phyloP scores from a whole-genome alignment of 1,140 invertebrate species.

The Drosophila ambigua region DNA sequence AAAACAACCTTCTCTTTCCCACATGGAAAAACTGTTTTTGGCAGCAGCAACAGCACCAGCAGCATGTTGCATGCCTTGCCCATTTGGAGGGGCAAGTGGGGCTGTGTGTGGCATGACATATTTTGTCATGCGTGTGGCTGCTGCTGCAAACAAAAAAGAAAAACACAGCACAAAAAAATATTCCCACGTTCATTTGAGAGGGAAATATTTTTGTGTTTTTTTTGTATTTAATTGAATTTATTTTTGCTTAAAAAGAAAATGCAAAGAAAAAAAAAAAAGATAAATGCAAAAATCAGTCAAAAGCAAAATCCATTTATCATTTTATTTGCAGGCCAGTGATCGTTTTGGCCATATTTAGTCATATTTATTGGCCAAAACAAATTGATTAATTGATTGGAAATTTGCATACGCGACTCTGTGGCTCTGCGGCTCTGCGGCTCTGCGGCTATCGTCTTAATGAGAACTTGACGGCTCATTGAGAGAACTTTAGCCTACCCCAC shows the following conservation, averaged over 20 bases:
- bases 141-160: too few species aligned
- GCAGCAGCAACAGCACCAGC: slow-evolving; percentile 22
- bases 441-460: slow-evolving; percentile 55
- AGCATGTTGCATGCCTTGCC: slow-evolving; percentile 56
- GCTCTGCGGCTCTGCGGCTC: slow-evolving; percentile 33
- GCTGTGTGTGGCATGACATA: slow-evolving; percentile 32
- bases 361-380: slow-evolving; percentile 77
- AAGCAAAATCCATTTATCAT: slow-evolving; percentile 64
- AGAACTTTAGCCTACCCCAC: slow-evolving; percentile 24
- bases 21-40: slow-evolving; percentile 22
- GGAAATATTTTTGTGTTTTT: slow-evolving; percentile 31
- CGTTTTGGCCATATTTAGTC: slow-evolving; percentile 68
- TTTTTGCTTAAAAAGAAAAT: slow-evolving; percentile 63
- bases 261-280: slow-evolving; percentile 23
- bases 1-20: slow-evolving; percentile 31
- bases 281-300: slow-evolving; percentile 23
- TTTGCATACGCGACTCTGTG: slow-evolving; percentile 40
- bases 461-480: slow-evolving; percentile 39
- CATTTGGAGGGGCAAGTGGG: slow-evolving; percentile 41
- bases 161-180: slow-evolving; percentile 38
- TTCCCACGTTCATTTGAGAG: slow-evolving; percentile 70
- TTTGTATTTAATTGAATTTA: slow-evolving; percentile 69
- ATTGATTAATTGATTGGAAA: slow-evolving; percentile 72
- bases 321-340: slow-evolving; percentile 26
- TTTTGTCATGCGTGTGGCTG: slow-evolving; percentile 57